Evolutionary conservation across 1,140 invertebrate species (phyloP), one percentile per base, ranked within the genome.

Genomic region (Lepeophtheirus salmonis): DNA sequence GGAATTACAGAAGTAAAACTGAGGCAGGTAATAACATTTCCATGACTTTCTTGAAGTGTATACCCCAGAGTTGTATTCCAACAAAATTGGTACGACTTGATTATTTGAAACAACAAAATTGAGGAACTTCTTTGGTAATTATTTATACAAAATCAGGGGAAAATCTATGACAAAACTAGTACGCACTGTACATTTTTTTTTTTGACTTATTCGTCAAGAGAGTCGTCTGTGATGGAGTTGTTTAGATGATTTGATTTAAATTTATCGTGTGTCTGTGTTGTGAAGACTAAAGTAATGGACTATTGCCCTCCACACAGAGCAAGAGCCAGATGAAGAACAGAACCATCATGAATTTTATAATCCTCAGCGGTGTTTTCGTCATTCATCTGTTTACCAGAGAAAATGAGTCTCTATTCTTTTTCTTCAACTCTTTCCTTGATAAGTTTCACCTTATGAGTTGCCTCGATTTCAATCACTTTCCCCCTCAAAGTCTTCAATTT

Each of bases 401-500:
- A 99, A 70, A 99, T 99, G 59, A 99, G 77, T 69, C 96, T 78
- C 69, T 99, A 96, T 80, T 99, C 96, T 74, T 99, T 99, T 73
- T 99, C 96, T 75, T 99, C 96, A 1, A 99, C 95, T 71, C 94
- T 78, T 75, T 99, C 96, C 75, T 99, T 99, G 64, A 98, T 98
- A 68, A 95, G 78, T 73, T 97, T 92, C 24, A 98, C 92, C 79
- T 95, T 97, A 73, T 98, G 94, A 68, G 90, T 97, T n/a, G 94
- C 94, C 74, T 98, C 95, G 70, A 98, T 97, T 78, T 98, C 95
- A 69, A 97, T 96, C 80, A 85, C 73, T 64, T 73, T 75, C 14
- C 73, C 73, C 20, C 72, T 75, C 21, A 73, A 64, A 13, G 71
- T 73, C 59, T 73, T 73, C n/a, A 73, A 72, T 68, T 73, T 73